Evolutionary conservation across 2,113 vertebrate species (phyloP), one percentile per base, ranked within the genome.

Genomic region (Barbus barbus): DNA sequence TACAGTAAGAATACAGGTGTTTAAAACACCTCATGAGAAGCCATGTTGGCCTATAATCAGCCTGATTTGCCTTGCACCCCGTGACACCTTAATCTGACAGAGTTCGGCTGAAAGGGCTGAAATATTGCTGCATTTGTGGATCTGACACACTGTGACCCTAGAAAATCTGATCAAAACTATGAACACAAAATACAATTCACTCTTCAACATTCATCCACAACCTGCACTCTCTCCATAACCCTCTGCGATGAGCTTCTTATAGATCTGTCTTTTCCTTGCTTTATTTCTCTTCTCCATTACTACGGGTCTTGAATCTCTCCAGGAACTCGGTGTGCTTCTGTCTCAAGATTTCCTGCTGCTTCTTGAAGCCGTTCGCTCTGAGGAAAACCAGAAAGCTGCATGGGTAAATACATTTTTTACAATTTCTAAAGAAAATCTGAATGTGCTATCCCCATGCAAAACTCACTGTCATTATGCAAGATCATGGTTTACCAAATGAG

Each of bases 331-430:
- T 83, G 0, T 94, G 93, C 81, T 93, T 95, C 92, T 94, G 94
- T 20, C 92, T 91, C 33, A 96, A 87, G 82, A 95, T 94, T 85
- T 95, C 93, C 0, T 90, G 93, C 88, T 96, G 95, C 73, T 94
- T 95, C 92, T 93, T 91, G 58, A 95, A 91, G 71, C 95, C 93
- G 18, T 95, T 95, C 69, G 86, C 44, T 88, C 95, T 96, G 89
- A 0, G 22, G 51, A 86, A 84, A 16, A 89, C 16, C 78, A 2
- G 73, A 41, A 63, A 89, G 3, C 74, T 78, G 44, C 18, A 79
- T 71, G 51, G 38, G 1, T 2, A 78, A 51, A 41, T 48, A 1
- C 9, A 16, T 0, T 26, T 8, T n/a, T 24, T 3, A n/a, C 5
- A 60, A 24, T 36, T 24, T 41, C n/a, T 78, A 0, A 26, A 63